phyloP scores from a whole-genome alignment of 2,797 vertebrate genomes.

The Muscicapa striata region DNA sequence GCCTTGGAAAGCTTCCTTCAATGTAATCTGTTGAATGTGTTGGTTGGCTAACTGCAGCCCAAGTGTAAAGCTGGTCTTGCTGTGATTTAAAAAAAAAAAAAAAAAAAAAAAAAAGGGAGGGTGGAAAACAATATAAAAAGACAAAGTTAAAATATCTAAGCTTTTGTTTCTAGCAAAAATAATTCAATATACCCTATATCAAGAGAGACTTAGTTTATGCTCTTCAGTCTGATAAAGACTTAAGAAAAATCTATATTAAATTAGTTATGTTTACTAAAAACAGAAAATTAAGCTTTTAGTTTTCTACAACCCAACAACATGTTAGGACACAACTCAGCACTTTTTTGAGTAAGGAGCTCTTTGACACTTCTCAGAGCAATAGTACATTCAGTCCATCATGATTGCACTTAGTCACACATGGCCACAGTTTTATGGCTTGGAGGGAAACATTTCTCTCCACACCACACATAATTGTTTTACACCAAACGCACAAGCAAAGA shows the following conservation, averaged over 20 bases:
- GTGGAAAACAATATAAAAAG: conserved; percentile 1
- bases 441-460: not conserved
- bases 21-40: conserved; percentile 84
- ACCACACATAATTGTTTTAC: accelerated
- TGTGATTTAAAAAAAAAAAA: conserved; percentile 46
- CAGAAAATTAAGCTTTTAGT: not conserved
- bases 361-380: not conserved
- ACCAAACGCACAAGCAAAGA: not conserved
- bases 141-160: not conserved
- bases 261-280: not conserved
- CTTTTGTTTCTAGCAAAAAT: not conserved
- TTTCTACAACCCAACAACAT: not conserved
- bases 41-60: conserved; percentile 93
- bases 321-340: not conserved
- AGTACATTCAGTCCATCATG: not conserved
- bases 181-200: not conserved
- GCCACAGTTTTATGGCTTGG: not conserved
- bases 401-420: accelerated
- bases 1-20: conserved; percentile 83
- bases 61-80: conserved; percentile 95
- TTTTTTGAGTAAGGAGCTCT: not conserved
- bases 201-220: not conserved
- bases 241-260: not conserved
- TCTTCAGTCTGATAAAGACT: not conserved
- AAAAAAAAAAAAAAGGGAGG: not conserved